Evolutionary conservation across 1,140 invertebrate genomes (phyloP).

Genomic region (Pachyrhynchus sulphureomaculatus): DNA sequence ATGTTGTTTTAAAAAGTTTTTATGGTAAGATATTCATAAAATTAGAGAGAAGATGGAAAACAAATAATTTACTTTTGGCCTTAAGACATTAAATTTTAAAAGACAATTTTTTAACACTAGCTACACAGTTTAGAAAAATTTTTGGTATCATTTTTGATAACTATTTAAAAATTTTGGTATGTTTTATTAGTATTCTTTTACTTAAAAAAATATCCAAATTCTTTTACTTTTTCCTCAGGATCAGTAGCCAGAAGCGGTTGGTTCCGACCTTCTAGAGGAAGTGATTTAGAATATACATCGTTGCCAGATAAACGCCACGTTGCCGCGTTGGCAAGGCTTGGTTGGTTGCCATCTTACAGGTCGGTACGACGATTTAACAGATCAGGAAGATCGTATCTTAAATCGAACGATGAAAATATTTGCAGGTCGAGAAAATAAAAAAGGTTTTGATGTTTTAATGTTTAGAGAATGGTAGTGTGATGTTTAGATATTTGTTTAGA

Average conservation of each 20-base stretch:
- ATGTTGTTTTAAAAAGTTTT: too few relatives aligned
- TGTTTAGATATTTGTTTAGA: neutral
- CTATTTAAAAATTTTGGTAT: too few relatives aligned
- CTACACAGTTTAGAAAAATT: too few relatives aligned
- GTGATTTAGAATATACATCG: slow-evolving; percentile 15
- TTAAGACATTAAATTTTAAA: too few relatives aligned
- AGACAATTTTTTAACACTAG: too few relatives aligned
- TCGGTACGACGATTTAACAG: slow-evolving; percentile 69
- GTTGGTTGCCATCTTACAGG: slow-evolving; percentile 73
- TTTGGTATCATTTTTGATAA: too few relatives aligned
- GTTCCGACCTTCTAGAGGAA: slow-evolving; percentile 44
- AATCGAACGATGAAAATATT: slow-evolving; percentile 12
- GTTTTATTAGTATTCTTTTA: too few relatives aligned
- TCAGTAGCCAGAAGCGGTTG: slow-evolving; percentile 56
- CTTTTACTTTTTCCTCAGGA: slow-evolving; percentile 49
- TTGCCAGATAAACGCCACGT: slow-evolving; percentile 70
- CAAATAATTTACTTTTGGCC: too few relatives aligned
- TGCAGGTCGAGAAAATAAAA: slow-evolving; percentile 37
- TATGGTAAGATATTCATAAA: too few relatives aligned
- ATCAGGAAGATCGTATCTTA: slow-evolving; percentile 60
- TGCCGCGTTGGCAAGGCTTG: slow-evolving; percentile 72
- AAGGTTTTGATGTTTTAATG: slow-evolving; percentile 20
- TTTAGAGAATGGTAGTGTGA: slow-evolving; percentile 14
- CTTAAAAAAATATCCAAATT: too few relatives aligned
- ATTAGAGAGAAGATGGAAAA: too few relatives aligned